Evolutionary conservation across 1,140 invertebrate species (phyloP), one percentile per base, ranked within the genome.

Genomic region (Pseudoatta argentina): DNA sequence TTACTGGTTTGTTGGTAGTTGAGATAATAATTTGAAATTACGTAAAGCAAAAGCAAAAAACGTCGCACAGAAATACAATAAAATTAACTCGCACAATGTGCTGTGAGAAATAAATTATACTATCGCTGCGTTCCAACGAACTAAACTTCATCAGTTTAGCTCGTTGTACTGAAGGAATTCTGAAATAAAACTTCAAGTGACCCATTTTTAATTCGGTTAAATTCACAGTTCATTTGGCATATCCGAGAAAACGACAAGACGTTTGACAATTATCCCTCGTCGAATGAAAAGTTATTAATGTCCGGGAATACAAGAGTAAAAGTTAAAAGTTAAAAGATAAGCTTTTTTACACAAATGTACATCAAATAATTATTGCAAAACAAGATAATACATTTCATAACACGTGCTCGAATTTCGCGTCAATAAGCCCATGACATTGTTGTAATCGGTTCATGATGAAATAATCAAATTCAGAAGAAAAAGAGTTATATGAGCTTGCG

Each of bases 141-240:
- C 34, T 21, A 67, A 67, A 53, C 14, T 27, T 16, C 6, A 3
- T 14, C 5, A 14, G 12, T 53, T n/a, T 39, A 34, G 24, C 8
- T 27, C 8, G 34, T 34, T 69, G 8, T 27, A 14, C n/a, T 44
- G 18, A 72, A 71, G 34, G 4, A 24, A 3, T 14, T 18, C 24
- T 5, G 0, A 10, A 53, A 34, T 71, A 71, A 44, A 44, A 72
- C 73, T 82, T 59, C 51, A 24, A 71, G 34, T 48, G 24, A 44
- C 66, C 27, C 51, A 14, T 18, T 82, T 73, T 82, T 61, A 82
- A 82, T 72, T 82, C n/a, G 7, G 30, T 81, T 82, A 59, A 82
- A 73, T 73, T 82, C 53, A 48, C 67, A 44, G 24, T 72, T 73
- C 14, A 39, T 82, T 44, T 59, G 67, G 24, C 21, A 27, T 5